Base-by-base conservation (phyloP, 2,797 vertebrate species). In the Myoxocephalus aenaeus region DNA sequence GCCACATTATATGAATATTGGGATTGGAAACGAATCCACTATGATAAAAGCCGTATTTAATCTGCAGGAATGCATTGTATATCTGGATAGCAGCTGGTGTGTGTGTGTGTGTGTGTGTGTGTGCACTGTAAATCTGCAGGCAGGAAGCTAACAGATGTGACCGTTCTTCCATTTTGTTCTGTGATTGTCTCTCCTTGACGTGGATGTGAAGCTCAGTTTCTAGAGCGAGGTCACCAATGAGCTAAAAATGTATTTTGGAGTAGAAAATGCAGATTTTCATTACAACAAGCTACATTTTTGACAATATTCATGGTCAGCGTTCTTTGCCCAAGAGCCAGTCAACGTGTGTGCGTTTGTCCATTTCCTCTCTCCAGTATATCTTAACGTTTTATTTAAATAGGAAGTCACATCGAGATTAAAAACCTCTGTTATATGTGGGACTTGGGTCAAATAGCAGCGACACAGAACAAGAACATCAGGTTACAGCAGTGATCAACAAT, bases 1-100 rank as follows among this genome's bases (percentile, higher is more conserved):
- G 61, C 56, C 73, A 74, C 42, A 15, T 68, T 59, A 40, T 51
- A 56, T 72, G 65, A 80, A 65, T 68, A 69, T 44, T 79, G 48
- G 46, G 50, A 44, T 56, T 57, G 36, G 65, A 80, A 81, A 76
- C 12, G 22, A 74, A 70, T 81, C 44, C 50, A 38, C 53, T 51
- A 5, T 70, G 73, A 77, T 85, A 84, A 81, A 89, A 85, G 38
- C 51, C 62, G 79, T 79, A 75, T 86, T 81, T 61, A 78, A 73
- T 82, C 70, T 80, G 70, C 65, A 90, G 81, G 86, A 93, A 93
- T 92, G 90, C 77, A 84, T 80, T 87, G 86, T 73, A 92, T 91
- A 89, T 93, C 91, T 94, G 92, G 86, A 76, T 32, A 84, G 85
- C 92, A 91, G 90, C 92, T 93, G 90, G 56, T 29, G 53, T 27